Conservation (phyloP, 2,113 vertebrate genomes). For the Nymphicus hollandicus region DNA sequence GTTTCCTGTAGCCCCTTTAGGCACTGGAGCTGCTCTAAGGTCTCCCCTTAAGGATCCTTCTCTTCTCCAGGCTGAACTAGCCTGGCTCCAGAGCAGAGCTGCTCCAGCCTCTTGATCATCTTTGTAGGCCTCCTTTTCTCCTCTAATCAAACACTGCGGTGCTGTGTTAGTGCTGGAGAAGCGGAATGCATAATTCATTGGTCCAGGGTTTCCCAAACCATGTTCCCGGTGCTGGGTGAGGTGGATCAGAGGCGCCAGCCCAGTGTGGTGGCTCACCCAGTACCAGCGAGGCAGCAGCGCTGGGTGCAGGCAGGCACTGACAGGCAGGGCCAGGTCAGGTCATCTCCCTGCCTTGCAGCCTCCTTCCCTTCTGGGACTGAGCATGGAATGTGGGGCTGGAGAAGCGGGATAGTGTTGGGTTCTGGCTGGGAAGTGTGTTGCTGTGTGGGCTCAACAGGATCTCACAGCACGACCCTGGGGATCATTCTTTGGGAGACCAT, state of each 20-base stretch:
- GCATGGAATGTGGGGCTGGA: neutral
- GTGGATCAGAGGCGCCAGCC: accelerated
- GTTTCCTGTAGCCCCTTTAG: neutral
- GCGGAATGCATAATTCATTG: accelerated
- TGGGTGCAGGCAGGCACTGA: neutral
- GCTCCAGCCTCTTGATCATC: neutral
- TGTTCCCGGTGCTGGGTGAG: neutral
- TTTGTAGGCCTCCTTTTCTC: neutral
- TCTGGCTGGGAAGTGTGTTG: neutral
- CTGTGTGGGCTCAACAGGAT: accelerated
- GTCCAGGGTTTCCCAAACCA: neutral
- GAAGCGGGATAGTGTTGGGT: accelerated
- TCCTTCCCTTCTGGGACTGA: neutral
- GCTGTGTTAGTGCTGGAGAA: accelerated
- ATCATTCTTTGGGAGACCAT: accelerated
- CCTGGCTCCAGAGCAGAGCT: neutral
- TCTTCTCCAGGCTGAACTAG: neutral
- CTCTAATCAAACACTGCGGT: accelerated
- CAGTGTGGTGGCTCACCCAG: accelerated
- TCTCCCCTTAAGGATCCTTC: neutral
- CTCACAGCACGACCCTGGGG: accelerated
- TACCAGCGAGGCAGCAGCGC: accelerated
- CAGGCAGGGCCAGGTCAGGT: neutral
- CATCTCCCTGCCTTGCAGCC: neutral
- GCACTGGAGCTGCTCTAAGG: neutral